phyloP scores from a whole-genome alignment of 2,113 vertebrate species.

The Mobula hypostoma region DNA sequence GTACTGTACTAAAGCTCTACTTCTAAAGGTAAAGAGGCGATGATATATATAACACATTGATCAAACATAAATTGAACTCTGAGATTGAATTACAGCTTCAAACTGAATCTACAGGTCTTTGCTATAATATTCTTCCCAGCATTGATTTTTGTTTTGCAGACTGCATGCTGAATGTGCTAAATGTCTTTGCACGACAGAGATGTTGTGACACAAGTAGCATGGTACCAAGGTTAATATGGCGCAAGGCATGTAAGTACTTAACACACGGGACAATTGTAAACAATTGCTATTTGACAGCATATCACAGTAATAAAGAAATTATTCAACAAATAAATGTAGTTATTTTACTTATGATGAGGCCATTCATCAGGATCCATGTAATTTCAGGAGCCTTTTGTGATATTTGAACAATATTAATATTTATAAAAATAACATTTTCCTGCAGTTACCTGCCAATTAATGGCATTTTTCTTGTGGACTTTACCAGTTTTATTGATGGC shows the following conservation, averaged over 20 bases:
- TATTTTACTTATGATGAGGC: constrained; percentile 11
- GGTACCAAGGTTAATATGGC: neutral
- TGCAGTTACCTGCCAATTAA: neutral
- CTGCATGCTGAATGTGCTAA: neutral
- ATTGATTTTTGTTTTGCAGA: neutral
- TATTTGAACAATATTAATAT: constrained; percentile 1
- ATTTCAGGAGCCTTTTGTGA: neutral
- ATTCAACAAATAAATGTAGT: neutral
- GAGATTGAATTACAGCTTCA: neutral
- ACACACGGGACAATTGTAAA: neutral
- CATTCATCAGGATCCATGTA: constrained; percentile 8
- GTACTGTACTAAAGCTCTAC: neutral
- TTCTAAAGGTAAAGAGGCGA: neutral
- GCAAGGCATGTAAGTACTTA: neutral
- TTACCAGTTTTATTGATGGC: constrained; percentile 11
- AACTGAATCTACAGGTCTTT: neutral
- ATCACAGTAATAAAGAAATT: neutral
- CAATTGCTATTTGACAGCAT: constrained; percentile 9
- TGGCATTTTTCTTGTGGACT: neutral
- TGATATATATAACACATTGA: neutral
- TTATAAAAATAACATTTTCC: neutral
- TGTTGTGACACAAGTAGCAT: neutral
- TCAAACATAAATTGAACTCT: neutral
- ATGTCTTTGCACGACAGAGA: neutral
- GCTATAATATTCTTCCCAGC: neutral